Evolutionary conservation across 2,113 vertebrate species (phyloP).

Genomic region (Galeopterus variegatus): DNA sequence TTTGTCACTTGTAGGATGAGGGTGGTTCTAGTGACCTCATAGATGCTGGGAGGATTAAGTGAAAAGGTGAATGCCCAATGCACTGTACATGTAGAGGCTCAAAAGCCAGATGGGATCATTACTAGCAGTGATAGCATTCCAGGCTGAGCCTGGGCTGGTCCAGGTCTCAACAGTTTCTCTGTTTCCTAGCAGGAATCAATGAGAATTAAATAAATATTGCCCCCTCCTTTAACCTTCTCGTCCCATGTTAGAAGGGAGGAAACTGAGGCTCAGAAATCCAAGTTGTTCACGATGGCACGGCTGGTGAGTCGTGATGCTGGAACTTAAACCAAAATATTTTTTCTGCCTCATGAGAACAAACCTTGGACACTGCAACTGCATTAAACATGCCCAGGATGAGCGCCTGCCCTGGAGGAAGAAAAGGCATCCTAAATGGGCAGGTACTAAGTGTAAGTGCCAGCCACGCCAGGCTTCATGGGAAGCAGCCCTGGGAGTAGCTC

Average conservation of each 20-base stretch:
- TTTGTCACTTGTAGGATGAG: not conserved
- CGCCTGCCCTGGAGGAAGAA: not conserved
- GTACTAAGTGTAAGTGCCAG: accelerated
- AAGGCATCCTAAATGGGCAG: not conserved
- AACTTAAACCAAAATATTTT: not conserved
- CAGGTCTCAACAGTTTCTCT: not conserved
- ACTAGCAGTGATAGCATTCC: not conserved
- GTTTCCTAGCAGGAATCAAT: not conserved
- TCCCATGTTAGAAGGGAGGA: not conserved
- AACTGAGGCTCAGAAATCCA: not conserved
- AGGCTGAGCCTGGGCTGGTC: not conserved
- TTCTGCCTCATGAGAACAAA: not conserved
- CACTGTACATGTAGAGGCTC: too few relatives aligned
- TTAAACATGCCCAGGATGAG: not conserved
- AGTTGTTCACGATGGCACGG: not conserved
- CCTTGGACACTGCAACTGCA: not conserved
- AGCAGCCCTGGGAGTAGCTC: not conserved
- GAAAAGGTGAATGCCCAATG: not conserved
- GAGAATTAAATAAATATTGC: not conserved
- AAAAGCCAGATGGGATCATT: not conserved
- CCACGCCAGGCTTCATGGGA: accelerated
- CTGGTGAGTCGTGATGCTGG: not conserved
- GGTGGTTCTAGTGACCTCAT: not conserved
- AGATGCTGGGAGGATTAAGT: not conserved
- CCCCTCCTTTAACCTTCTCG: not conserved